A percentile compares a stretch with the other conserved stretches of the same genome.
Evolutionary conservation across 2,888 invertebrate species (phyloP).

Genomic region (Scrobipalpa costella): DNA sequence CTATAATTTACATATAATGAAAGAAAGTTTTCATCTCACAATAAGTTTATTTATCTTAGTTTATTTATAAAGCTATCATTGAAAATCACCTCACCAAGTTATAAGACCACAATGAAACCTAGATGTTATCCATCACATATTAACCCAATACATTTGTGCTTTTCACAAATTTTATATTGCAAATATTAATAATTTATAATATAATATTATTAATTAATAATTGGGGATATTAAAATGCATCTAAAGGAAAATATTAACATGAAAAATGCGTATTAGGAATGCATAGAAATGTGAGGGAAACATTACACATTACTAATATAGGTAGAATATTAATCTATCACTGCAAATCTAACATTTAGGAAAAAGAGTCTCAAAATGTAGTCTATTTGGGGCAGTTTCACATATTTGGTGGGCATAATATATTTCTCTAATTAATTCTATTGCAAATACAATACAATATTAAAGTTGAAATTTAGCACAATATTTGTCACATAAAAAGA

Average conservation of each 20-base stretch:
- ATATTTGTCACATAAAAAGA: neutral
- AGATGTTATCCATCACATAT: neutral
- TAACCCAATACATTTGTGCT: constrained; percentile 10
- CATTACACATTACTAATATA: too few species aligned
- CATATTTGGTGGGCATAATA: neutral
- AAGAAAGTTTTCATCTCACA: constrained; percentile 39
- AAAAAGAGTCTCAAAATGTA: constrained; percentile 6
- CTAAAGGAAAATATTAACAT: neutral
- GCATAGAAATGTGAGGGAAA: neutral
- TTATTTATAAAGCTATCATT: constrained; percentile 53
- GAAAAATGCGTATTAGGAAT: constrained; percentile 15
- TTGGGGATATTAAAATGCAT: neutral
- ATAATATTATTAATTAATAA: too few species aligned
- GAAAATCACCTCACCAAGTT: constrained; percentile 39
- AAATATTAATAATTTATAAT: neutral
- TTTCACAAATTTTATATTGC: neutral
- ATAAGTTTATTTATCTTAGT: constrained; percentile 52
- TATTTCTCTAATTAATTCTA: neutral
- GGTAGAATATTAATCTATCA: neutral
- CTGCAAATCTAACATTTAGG: neutral
- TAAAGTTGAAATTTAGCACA: neutral
- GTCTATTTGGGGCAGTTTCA: constrained; percentile 12
- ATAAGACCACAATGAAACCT: constrained; percentile 29
- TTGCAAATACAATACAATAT: constrained; percentile 5
- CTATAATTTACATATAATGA: too few species aligned